Conservation (phyloP, 2,113 vertebrate species). For the Myotis brandtii region DNA sequence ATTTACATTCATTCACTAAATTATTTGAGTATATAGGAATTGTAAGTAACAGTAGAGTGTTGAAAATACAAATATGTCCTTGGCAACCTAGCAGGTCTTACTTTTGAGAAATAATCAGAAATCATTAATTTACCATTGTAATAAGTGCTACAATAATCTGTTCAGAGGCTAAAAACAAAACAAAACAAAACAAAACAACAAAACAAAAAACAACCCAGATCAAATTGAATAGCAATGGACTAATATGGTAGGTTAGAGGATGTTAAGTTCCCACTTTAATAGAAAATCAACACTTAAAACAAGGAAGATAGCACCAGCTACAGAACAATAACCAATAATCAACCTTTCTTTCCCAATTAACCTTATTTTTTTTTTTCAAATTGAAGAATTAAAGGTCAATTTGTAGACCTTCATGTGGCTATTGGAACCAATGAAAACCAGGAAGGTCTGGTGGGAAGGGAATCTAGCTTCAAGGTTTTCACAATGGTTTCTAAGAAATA, state of each 20-base stretch:
- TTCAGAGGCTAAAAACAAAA: not conserved
- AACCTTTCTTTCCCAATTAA: not conserved
- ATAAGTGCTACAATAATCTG: not conserved
- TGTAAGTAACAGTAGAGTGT: not conserved
- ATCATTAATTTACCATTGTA: not conserved
- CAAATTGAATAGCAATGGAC: too few relatives aligned
- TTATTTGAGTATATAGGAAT: not conserved
- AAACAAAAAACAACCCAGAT: not conserved
- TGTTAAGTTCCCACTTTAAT: not conserved
- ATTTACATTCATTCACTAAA: not conserved
- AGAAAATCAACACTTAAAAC: not conserved
- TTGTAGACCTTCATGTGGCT: not conserved
- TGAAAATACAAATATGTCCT: slow-evolving; percentile 14
- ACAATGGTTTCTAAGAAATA: not conserved
- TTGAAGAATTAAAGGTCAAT: not conserved
- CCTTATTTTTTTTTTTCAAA: not conserved
- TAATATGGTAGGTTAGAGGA: not conserved
- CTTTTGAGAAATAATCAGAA: not conserved
- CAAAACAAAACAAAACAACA: not conserved
- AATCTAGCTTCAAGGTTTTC: not conserved
- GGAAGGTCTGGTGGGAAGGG: not conserved
- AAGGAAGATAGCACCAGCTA: not conserved
- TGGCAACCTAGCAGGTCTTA: not conserved
- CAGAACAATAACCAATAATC: not conserved
- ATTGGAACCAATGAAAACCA: not conserved